Conservation (phyloP, 2,888 invertebrate species). For the Protula sp. region DNA sequence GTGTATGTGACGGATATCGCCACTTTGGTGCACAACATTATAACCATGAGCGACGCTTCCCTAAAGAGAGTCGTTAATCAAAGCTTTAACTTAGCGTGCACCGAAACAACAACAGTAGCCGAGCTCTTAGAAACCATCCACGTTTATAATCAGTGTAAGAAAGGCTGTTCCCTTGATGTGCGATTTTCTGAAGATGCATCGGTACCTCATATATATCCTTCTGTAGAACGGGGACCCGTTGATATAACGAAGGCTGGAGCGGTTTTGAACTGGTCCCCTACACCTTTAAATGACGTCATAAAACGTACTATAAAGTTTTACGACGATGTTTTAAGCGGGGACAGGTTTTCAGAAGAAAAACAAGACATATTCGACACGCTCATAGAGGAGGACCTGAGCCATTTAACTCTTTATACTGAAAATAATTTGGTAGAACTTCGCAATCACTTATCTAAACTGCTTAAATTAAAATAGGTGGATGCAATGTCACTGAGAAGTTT, state of each 20-base stretch:
- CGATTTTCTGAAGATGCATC: neutral
- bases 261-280: neutral
- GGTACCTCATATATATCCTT: constrained; percentile 49
- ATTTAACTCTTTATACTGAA: too few species aligned
- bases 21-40: constrained; percentile 32
- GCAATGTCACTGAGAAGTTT: too few species aligned
- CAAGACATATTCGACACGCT: neutral
- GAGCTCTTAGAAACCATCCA: constrained; percentile 32
- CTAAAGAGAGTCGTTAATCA: constrained; percentile 37
- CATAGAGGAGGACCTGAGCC: too few species aligned
- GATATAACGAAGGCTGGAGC: constrained; percentile 43
- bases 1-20: constrained; percentile 54
- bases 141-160: neutral
- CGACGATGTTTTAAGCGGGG: neutral
- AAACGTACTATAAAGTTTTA: neutral
- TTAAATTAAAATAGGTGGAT: too few species aligned
- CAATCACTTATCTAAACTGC: too few species aligned
- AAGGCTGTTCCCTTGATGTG: neutral
- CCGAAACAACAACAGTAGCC: constrained; percentile 40
- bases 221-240: constrained; percentile 50
- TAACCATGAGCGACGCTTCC: neutral
- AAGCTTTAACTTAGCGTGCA: constrained; percentile 51
- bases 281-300: neutral
- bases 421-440: too few species aligned
- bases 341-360: neutral